These are phyloP conservation scores for Falco punctatus DNA, from an alignment of 2,113 vertebrate species.

Conservation along the genomic window DNA sequence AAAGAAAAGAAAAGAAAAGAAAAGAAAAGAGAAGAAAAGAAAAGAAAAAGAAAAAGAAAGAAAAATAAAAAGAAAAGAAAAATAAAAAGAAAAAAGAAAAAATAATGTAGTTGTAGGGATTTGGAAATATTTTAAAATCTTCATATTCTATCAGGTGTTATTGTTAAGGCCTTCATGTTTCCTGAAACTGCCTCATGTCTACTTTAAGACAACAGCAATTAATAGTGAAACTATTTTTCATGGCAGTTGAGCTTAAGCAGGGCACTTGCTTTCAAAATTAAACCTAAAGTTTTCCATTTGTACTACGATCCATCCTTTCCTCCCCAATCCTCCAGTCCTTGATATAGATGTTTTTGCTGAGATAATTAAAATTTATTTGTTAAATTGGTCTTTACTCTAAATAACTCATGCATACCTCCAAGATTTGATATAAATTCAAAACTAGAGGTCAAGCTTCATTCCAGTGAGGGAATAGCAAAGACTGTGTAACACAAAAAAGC, in stretches of 20 bases:
- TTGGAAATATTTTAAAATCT: background rate
- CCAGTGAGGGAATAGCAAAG: background rate
- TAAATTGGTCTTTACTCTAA: background rate
- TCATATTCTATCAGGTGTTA: fast-evolving
- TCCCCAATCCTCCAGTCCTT: background rate
- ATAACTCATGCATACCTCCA: background rate
- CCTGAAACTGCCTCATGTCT: background rate
- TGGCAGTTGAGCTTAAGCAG: background rate
- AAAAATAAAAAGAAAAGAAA: too few species aligned
- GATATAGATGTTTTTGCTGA: background rate
- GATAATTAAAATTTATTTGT: background rate
- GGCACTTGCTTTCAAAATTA: background rate
- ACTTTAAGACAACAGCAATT: background rate
- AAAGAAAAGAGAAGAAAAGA: background rate
- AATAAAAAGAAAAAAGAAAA: background rate
- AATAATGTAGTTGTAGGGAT: background rate
- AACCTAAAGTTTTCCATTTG: background rate
- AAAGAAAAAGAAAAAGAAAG: too few species aligned
- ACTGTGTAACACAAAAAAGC: background rate
- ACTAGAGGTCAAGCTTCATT: background rate
- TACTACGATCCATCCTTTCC: background rate
- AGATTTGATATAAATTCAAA: background rate
- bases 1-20: background rate
- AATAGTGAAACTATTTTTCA: background rate
- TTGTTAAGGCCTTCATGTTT: background rate